These are phyloP conservation scores for Rhodeus uyekii DNA, from an alignment of 2,797 vertebrate genomes.

Conservation along the genomic window DNA sequence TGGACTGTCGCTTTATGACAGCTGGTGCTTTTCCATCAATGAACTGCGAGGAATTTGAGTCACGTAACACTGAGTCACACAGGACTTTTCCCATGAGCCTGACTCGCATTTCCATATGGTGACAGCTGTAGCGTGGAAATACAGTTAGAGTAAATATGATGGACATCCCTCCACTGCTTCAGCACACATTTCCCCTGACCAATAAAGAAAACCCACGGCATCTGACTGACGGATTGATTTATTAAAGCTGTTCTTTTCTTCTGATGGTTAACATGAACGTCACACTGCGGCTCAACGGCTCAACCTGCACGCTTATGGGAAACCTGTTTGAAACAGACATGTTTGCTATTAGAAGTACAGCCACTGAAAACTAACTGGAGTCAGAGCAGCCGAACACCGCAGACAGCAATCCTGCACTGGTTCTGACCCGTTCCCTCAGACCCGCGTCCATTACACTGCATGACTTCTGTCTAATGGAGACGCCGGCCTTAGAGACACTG, in stretches of 20 bases:
- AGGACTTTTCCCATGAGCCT: background rate
- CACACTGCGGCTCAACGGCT: background rate
- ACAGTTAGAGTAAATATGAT: background rate
- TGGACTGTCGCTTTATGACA: background rate
- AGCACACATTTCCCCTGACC: background rate
- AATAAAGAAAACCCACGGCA: background rate
- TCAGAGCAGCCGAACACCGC: background rate
- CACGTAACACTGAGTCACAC: background rate
- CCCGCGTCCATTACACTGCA: background rate
- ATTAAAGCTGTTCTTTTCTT: background rate
- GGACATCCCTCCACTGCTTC: background rate
- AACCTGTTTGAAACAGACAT: background rate
- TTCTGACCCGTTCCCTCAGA: background rate
- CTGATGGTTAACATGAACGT: background rate
- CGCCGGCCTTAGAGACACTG: background rate
- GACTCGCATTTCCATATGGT: background rate
- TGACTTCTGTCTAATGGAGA: background rate
- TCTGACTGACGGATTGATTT: background rate
- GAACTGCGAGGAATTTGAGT: background rate
- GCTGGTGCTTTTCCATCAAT: background rate
- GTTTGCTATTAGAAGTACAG: background rate
- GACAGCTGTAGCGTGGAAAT: background rate
- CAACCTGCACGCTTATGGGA: background rate
- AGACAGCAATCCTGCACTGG: background rate
- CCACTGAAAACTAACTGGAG: background rate